Evolutionary conservation across 2,888 invertebrate species (phyloP).

Genomic region (Sialis fuliginosa): DNA sequence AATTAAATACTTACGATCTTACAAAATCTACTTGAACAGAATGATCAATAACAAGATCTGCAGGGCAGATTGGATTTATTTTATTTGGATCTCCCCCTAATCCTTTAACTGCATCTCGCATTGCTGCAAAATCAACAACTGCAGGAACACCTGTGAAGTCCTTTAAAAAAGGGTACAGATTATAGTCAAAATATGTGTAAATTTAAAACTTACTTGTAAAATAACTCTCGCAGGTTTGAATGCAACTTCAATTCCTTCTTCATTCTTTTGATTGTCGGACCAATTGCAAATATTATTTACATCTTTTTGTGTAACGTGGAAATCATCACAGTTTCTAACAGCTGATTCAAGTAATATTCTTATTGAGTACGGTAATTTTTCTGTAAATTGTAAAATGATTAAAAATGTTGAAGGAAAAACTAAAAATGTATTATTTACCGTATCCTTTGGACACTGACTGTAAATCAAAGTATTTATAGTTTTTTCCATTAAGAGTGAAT

Average conservation of each 20-base stretch:
- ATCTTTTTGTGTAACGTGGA: slow-evolving; percentile 72
- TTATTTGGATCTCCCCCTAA: slow-evolving; percentile 78
- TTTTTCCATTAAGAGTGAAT: slow-evolving; percentile 37
- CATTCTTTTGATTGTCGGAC: slow-evolving; percentile 52
- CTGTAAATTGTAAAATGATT: slow-evolving; percentile 26
- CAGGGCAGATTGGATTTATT: slow-evolving; percentile 94
- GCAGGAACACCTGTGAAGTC: slow-evolving; percentile 95
- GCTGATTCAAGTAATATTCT: slow-evolving; percentile 88
- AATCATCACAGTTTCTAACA: slow-evolving; percentile 90
- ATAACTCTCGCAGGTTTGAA: slow-evolving; percentile 95
- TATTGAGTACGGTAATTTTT: slow-evolving; percentile 77
- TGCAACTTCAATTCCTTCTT: slow-evolving; percentile 72
- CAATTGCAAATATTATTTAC: slow-evolving; percentile 79
- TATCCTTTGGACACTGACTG: slow-evolving; percentile 56
- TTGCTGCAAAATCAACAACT: slow-evolving; percentile 96
- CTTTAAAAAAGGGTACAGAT: slow-evolving; percentile 25
- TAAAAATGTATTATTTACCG: slow-evolving; percentile 39
- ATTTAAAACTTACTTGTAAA: slow-evolving; percentile 49
- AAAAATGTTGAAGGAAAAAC: neutral
- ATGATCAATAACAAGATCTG: slow-evolving; percentile 96
- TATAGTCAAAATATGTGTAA: neutral
- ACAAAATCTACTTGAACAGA: slow-evolving; percentile 94
- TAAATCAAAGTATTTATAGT: slow-evolving; percentile 67
- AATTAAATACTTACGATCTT: slow-evolving; percentile 34
- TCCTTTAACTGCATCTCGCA: slow-evolving; percentile 84